phyloP scores from a whole-genome alignment of 2,888 invertebrate genomes.

The Rapana venosa region DNA sequence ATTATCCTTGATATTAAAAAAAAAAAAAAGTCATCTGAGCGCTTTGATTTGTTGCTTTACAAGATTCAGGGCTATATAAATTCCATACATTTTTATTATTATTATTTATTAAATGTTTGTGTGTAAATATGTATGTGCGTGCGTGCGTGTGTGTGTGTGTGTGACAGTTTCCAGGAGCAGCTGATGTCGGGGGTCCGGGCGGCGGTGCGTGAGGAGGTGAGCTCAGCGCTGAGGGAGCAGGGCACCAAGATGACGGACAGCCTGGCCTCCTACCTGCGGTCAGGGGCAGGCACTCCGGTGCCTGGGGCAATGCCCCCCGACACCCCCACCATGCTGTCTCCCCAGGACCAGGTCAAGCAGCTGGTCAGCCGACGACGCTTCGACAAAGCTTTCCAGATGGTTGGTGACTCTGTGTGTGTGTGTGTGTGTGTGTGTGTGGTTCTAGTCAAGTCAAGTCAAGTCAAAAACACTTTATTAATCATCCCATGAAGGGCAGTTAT shows the following conservation, averaged over 20 bases:
- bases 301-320: constrained; percentile 78
- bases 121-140: too few relatives aligned
- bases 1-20: too few relatives aligned
- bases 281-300: constrained; percentile 87
- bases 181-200: constrained; percentile 70
- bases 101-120: too few relatives aligned
- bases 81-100: too few relatives aligned
- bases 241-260: constrained; percentile 82
- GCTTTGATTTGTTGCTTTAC: too few relatives aligned
- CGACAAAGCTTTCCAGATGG: constrained; percentile 57
- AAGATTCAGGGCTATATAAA: too few relatives aligned
- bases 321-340: constrained; percentile 62
- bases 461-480: too few relatives aligned
- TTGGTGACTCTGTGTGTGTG: constrained; percentile 35
- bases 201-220: constrained; percentile 74
- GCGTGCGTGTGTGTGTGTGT: constrained; percentile 19
- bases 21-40: too few relatives aligned
- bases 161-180: constrained; percentile 74
- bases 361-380: constrained; percentile 44
- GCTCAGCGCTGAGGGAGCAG: constrained; percentile 81
- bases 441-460: too few relatives aligned
- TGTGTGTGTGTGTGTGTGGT: too few relatives aligned
- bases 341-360: constrained; percentile 34
- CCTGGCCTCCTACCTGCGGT: constrained; percentile 83
- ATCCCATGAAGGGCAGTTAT: too few relatives aligned